Percentiles rank a stretch among this genome's conserved stretches.
These are phyloP conservation scores for Formica exsecta DNA, from an alignment of 1,140 invertebrate species.

Conservation along the genomic window DNA sequence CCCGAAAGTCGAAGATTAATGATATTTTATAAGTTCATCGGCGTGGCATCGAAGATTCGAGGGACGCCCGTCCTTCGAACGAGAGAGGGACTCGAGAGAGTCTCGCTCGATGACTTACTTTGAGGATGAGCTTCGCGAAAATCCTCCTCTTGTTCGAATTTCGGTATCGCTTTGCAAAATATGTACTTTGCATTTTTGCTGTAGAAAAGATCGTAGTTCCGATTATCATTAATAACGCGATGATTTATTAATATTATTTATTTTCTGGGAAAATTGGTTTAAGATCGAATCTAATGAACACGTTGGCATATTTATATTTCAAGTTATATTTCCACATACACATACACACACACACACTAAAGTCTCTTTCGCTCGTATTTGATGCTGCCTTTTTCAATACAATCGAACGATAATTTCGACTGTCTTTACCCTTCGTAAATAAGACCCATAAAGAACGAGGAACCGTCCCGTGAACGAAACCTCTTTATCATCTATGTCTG, in stretches of 20 bases:
- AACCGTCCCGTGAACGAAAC: conserved; percentile 37
- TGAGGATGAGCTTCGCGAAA: conserved; percentile 1
- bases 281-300: neutral
- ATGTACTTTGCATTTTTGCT: neutral
- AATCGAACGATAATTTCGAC: conserved; percentile 70
- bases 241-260: too few relatives aligned
- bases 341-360: too few relatives aligned
- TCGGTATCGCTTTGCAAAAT: neutral
- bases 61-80: conserved; percentile 16
- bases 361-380: neutral
- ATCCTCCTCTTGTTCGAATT: neutral
- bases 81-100: neutral
- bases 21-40: conserved; percentile 83
- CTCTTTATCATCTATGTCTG: conserved; percentile 66
- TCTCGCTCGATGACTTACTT: conserved; percentile 42
- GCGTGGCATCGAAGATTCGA: conserved; percentile 49
- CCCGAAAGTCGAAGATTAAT: conserved; percentile 76
- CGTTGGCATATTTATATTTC: neutral
- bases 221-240: too few relatives aligned
- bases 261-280: neutral
- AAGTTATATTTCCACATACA: too few relatives aligned
- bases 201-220: too few relatives aligned
- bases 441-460: conserved; percentile 38
- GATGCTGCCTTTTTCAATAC: conserved; percentile 38
- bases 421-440: conserved; percentile 63